Evolutionary conservation across 2,888 invertebrate species (phyloP), one percentile per base, ranked within the genome.

Genomic region (Cephus spinipes): DNA sequence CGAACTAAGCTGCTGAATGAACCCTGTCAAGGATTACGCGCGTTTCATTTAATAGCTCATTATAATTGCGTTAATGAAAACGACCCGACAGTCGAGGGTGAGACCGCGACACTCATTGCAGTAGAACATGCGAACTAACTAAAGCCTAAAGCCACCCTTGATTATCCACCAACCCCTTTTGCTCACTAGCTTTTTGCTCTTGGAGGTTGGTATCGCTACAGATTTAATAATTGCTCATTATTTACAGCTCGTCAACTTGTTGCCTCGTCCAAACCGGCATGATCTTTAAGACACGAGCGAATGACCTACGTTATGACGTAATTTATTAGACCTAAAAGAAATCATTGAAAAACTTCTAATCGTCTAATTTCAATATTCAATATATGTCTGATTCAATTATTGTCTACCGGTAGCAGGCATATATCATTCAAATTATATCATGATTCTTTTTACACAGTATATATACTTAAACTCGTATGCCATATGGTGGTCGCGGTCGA

Each of bases 11-110:
- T 55, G 86, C 71, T 31, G 71, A 71, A 86, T 84, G 83, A 81
- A 85, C 85, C 87, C 85, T 87, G 87, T 86, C 85, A 79, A 9
- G 87, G 85, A 88, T 88, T 87, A 88, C 84, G 83, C 82, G 86
- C 84, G 85, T 85, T 87, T 85, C 87, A 83, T 84, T 90, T 88
- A 88, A 88, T 89, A 87, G 87, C 87, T 89, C 88, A 89, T 90
- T 90, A 90, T 90, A 89, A 89, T 89, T 87, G 84, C 89, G 90
- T 90, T 89, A 89, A 90, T 89, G 89, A 88, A 84, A 82, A 83
- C 86, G 81, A 79, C 76, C 82, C 79, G 81, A 81, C 81, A 79
- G 81, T 15, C 76, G 82, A 83, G 85, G 81, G 84, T 81, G 80
- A 36, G 81, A 82, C 76, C 83, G 73, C 77, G 82, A 80, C 83